Evolutionary conservation across 2,888 invertebrate species (phyloP).

Genomic region (Scaptomyza polygonia): DNA sequence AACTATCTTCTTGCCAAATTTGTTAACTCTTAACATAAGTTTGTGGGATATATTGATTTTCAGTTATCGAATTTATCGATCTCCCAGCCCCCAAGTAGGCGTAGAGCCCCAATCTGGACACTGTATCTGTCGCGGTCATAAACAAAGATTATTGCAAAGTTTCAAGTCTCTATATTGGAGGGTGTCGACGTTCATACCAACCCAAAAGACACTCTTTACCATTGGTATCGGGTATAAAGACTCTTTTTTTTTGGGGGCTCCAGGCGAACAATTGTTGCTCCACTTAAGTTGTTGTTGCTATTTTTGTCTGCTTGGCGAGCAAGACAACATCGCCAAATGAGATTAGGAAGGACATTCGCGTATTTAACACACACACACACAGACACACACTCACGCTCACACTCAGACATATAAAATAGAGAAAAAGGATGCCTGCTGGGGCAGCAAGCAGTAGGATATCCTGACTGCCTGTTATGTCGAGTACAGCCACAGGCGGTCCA

Average conservation of each 20-base stretch:
- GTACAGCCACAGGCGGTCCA: slow-evolving; percentile 58
- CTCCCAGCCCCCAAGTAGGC: no score
- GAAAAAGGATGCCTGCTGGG: slow-evolving; percentile 18
- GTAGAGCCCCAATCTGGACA: no score
- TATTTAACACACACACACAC: slow-evolving; percentile 71
- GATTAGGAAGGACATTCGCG: slow-evolving; percentile 82
- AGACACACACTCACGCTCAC: slow-evolving; percentile 23
- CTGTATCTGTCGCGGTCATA: no score
- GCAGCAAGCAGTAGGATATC: slow-evolving; percentile 67
- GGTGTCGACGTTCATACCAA: no score
- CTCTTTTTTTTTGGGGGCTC: slow-evolving; percentile 35
- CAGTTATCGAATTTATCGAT: no score
- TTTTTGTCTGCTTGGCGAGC: slow-evolving; percentile 56
- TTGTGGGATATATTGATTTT: no score
- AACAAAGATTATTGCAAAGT: no score
- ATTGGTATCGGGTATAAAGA: no score
- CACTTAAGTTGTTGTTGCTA: slow-evolving; percentile 26
- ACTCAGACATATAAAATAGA: slow-evolving; percentile 3
- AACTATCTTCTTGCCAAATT: no score
- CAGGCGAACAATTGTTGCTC: slow-evolving; percentile 50
- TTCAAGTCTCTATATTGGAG: no score
- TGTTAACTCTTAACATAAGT: no score
- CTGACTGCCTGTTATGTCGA: slow-evolving; percentile 75
- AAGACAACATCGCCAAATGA: slow-evolving; percentile 78
- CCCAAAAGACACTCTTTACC: no score